These are phyloP conservation scores for Lycopodina hypogea DNA, from an alignment of 37 sponge, comb jelly and placozoan species.

Conservation along the genomic window DNA sequence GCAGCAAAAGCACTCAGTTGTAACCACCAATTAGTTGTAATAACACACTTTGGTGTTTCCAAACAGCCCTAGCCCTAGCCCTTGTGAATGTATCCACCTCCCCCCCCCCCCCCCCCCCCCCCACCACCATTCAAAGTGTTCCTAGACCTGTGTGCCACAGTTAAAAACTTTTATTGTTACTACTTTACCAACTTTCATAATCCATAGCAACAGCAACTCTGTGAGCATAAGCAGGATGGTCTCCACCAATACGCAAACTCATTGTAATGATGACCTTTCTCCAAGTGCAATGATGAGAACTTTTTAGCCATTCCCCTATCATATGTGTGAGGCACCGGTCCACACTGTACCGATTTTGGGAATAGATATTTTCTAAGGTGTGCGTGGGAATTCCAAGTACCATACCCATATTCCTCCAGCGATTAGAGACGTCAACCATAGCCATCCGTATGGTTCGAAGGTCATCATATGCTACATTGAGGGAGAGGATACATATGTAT, in stretches of 20 bases:
- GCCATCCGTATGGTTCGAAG: conserved; percentile 13
- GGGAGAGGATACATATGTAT: no score
- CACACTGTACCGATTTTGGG: not conserved
- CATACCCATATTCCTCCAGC: conserved; percentile 27
- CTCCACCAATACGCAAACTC: conserved; percentile 5
- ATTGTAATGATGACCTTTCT: conserved; percentile 10
- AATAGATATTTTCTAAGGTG: not conserved
- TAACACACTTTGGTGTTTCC: no score
- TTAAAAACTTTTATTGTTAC: not conserved
- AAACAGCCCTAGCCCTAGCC: no score
- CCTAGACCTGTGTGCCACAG: no score
- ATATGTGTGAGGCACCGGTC: conserved; percentile 15
- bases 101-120: no score
- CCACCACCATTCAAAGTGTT: no score
- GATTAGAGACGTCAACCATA: not conserved
- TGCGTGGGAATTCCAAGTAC: not conserved
- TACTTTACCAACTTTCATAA: not conserved
- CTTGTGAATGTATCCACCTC: no score
- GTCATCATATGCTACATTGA: conserved; percentile 1
- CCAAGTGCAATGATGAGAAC: not conserved
- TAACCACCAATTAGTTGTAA: no score
- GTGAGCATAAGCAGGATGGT: conserved; percentile 15
- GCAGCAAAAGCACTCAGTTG: no score
- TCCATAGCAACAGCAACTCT: conserved; percentile 14
- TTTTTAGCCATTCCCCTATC: conserved; percentile 26